These are phyloP conservation scores for Mycteria americana DNA, from an alignment of 2,797 vertebrate genomes.

Conservation along the genomic window DNA sequence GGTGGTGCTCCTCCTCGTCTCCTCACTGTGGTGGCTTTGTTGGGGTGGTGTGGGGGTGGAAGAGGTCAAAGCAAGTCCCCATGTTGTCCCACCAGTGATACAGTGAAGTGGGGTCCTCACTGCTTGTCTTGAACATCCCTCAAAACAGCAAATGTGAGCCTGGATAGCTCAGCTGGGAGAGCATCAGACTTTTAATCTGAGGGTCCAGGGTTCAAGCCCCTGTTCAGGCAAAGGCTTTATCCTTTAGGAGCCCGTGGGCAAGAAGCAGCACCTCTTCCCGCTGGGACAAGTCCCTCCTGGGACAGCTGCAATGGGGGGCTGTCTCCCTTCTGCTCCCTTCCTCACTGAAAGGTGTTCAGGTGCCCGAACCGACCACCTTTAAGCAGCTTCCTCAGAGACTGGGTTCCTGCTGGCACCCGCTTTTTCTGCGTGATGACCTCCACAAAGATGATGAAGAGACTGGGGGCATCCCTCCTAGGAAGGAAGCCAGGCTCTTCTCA, in stretches of 20 bases:
- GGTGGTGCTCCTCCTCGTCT: too few species aligned
- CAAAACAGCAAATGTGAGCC: rapidly evolving
- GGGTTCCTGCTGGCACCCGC: not conserved
- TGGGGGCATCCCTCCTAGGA: not conserved
- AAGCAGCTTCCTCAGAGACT: too few species aligned
- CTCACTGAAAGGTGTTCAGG: not conserved
- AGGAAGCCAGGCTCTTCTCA: not conserved
- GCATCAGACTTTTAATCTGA: not conserved
- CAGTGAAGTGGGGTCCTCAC: not conserved
- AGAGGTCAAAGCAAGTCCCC: not conserved
- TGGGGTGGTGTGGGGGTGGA: not conserved
- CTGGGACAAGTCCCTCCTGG: too few species aligned
- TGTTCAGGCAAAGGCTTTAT: not conserved
- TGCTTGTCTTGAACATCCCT: not conserved
- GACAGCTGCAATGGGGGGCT: rapidly evolving
- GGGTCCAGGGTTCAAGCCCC: slow-evolving; percentile 38
- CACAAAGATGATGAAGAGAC: not conserved
- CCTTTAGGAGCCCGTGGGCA: not conserved
- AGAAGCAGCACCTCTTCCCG: rapidly evolving
- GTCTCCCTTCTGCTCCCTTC: rapidly evolving
- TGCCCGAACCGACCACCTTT: rapidly evolving
- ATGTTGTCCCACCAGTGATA: rapidly evolving
- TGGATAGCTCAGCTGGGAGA: slow-evolving; percentile 14
- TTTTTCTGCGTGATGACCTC: rapidly evolving
- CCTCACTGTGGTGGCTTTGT: not conserved